Evolutionary conservation across 2,888 invertebrate genomes (phyloP).

Genomic region (Andrena dorsata): DNA sequence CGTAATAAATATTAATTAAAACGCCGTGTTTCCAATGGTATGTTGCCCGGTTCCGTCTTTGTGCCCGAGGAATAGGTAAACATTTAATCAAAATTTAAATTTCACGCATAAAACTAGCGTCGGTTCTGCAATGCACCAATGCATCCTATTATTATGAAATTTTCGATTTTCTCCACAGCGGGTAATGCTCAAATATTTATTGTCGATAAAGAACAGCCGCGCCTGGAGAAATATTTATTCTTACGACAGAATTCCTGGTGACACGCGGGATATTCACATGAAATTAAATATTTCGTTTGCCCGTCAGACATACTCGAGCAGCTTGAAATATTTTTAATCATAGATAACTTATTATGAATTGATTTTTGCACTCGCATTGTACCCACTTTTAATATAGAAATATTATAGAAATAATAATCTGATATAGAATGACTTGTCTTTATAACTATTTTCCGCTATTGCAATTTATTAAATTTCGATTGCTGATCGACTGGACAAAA

Average conservation of each 20-base stretch:
- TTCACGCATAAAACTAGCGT: constrained; percentile 41
- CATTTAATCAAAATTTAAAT: constrained; percentile 58
- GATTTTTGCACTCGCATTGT: background rate
- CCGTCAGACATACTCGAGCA: too few relatives aligned
- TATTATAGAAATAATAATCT: too few relatives aligned
- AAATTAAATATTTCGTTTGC: background rate
- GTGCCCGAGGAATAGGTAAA: constrained; percentile 16
- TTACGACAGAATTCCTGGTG: background rate
- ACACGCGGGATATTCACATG: background rate
- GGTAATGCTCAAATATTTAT: constrained; percentile 19
- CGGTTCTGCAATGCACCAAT: constrained; percentile 43
- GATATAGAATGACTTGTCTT: too few relatives aligned
- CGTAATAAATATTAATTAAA: constrained; percentile 56
- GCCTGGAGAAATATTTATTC: background rate
- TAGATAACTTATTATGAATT: background rate
- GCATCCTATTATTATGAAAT: constrained; percentile 26
- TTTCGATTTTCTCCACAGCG: constrained; percentile 20
- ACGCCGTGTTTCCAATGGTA: constrained; percentile 13
- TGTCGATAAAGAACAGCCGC: constrained; percentile 9
- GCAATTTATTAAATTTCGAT: too few relatives aligned
- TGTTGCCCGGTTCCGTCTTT: constrained; percentile 11
- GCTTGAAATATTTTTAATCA: background rate
- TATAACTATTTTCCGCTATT: too few relatives aligned
- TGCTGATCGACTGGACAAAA: too few relatives aligned
- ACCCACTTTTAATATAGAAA: too few relatives aligned